Percentiles rank a stretch among this genome's conserved stretches.
phyloP scores from a whole-genome alignment of 2,797 vertebrate genomes.

The Adelosebastes latens region DNA sequence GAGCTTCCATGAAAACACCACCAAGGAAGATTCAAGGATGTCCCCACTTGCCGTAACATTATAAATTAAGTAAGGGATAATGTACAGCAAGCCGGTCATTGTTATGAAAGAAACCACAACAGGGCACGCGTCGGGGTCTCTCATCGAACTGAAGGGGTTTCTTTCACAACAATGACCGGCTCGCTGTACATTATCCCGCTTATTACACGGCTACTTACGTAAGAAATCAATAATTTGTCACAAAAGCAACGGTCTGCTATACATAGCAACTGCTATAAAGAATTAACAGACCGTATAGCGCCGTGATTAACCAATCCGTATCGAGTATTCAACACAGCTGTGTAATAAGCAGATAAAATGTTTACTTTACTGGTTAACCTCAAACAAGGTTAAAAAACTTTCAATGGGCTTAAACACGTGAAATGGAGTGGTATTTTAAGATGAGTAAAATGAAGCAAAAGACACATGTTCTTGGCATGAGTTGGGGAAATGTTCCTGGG shows the following conservation, averaged over 20 bases:
- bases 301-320: too few species aligned
- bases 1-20: neutral
- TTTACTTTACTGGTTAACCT: neutral
- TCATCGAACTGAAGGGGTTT: too few species aligned
- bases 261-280: too few species aligned
- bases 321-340: too few species aligned
- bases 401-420: neutral
- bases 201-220: too few species aligned
- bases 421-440: neutral
- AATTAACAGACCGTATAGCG: too few species aligned
- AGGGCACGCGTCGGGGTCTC: rapidly evolving
- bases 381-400: neutral
- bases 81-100: rapidly evolving
- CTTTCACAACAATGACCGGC: too few species aligned
- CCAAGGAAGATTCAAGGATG: neutral
- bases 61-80: neutral
- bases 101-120: too few species aligned
- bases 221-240: too few species aligned
- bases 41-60: neutral
- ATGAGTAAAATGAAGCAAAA: neutral
- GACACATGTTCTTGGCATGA: neutral
- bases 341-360: neutral
- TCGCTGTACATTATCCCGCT: too few species aligned
- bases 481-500: neutral
- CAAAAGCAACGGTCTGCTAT: too few species aligned